Base-by-base conservation (phyloP, 1,140 invertebrate genomes). In the Drosophila micromelanica region DNA sequence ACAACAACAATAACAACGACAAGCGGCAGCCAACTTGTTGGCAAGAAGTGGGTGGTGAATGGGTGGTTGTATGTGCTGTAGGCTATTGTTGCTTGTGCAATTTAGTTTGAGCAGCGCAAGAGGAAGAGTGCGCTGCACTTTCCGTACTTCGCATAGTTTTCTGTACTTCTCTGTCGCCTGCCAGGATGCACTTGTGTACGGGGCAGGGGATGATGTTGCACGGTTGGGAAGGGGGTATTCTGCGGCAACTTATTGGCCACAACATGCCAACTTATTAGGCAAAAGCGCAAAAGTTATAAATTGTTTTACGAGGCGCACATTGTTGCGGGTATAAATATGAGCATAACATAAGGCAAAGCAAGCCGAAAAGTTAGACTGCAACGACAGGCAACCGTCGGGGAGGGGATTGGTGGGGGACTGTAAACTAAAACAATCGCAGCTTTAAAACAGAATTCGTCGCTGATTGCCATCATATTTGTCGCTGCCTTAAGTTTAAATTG, bases 191-290 rank as follows among this genome's bases (percentile, higher is more conserved):
- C 57, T 61, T 52, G 17, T 46, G 12, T 8, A 56, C 11, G 42
- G 38, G 15, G 35, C 5, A 56, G 35, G 42, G 51, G 13, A 42
- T 5, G 13, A 42, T 5, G 57, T 69, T 54, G 27, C 61, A 57
- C 49, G 62, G 23, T 60, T 62, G 52, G 2, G 11, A 9, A 17
- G 30, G 38, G 51, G 5, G 8, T 35, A 13, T 65, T 67, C 64
- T 63, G 82, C 82, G 78, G 79, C 84, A 86, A 86, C 78, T 87
- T 86, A 86, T 86, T 86, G 82, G 82, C 84, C 82, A 87, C 82
- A 86, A 86, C 82, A 87, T 87, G 82, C 78, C 82, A 86, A 86
- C 82, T 87, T 86, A 86, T 87, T 86, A 86, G 82, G 82, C 82
- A 86, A 87, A 78, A 81, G 78, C 81, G 82, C 81, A 86, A 86